Percentiles rank a stretch among this genome's conserved stretches.
These are phyloP conservation scores for Criorhina ranunculi DNA, from an alignment of 2,888 invertebrate genomes.

Conservation along the genomic window DNA sequence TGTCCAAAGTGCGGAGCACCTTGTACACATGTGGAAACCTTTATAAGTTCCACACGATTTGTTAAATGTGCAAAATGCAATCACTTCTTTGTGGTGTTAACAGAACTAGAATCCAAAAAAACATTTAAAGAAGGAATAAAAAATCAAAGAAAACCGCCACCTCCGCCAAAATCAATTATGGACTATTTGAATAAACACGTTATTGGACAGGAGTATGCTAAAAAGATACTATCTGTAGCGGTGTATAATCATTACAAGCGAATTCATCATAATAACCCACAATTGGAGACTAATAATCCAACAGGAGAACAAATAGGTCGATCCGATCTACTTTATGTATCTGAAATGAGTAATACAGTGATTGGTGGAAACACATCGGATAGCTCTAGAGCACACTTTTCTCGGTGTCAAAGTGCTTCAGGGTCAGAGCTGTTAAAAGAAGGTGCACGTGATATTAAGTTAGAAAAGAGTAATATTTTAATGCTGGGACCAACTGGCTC, in stretches of 20 bases:
- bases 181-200: constrained; percentile 98
- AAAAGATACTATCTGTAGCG: constrained; percentile 98
- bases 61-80: constrained; percentile 99
- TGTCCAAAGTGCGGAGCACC: constrained; percentile 99
- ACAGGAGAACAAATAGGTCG: constrained; percentile 82
- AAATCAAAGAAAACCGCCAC: constrained; percentile 92
- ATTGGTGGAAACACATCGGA: constrained; percentile 80
- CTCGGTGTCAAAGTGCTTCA: constrained; percentile 79
- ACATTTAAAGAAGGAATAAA: constrained; percentile 91
- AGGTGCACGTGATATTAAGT: constrained; percentile 91
- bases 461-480: constrained; percentile 98
- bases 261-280: constrained; percentile 95
- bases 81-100: constrained; percentile 98
- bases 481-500: constrained; percentile 98
- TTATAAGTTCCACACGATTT: constrained; percentile 98
- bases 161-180: constrained; percentile 98
- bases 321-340: constrained; percentile 92
- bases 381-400: constrained; percentile 78
- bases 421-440: constrained; percentile 94
- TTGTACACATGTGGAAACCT: constrained; percentile 98
- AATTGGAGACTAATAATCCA: constrained; percentile 79
- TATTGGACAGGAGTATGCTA: constrained; percentile 98
- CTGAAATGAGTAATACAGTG: constrained; percentile 90
- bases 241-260: constrained; percentile 99
- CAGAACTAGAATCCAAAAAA: constrained; percentile 96